Conservation (phyloP, 2,113 vertebrate species). For the Scomber japonicus region DNA sequence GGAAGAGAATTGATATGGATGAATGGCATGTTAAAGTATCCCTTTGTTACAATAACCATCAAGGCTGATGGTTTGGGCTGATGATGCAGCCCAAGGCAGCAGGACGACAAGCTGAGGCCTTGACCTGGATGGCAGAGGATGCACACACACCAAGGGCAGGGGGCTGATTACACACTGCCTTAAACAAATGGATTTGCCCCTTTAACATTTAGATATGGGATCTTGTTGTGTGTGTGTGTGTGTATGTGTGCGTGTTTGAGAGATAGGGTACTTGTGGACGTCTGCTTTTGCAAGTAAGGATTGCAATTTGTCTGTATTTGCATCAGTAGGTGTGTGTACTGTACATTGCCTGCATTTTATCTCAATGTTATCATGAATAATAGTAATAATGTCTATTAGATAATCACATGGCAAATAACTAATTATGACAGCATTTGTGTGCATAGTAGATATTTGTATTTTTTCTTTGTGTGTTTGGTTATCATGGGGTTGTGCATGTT, state of each 20-base stretch:
- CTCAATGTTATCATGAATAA: conserved; percentile 12
- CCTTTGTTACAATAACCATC: conserved; percentile 85
- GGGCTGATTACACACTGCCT: conserved; percentile 75
- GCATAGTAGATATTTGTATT: conserved; percentile 7
- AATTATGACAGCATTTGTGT: conserved; percentile 38
- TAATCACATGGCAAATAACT: conserved; percentile 43
- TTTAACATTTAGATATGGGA: conserved; percentile 72
- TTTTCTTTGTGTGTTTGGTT: conserved; percentile 32
- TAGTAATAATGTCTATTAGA: conserved; percentile 35
- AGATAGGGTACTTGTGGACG: conserved; percentile 30
- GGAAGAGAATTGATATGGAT: conserved; percentile 81
- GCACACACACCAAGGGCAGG: conserved; percentile 69
- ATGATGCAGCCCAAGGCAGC: conserved; percentile 81
- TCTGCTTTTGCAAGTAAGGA: conserved; percentile 40
- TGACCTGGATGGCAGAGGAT: conserved; percentile 75
- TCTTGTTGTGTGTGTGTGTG: conserved; percentile 32
- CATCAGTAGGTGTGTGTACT: conserved; percentile 22
- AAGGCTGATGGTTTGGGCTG: conserved; percentile 80
- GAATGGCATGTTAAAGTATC: conserved; percentile 79
- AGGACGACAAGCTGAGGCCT: conserved; percentile 77
- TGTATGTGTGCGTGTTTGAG: conserved; percentile 18
- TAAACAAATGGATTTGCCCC: conserved; percentile 78
- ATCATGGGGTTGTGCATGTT: conserved; percentile 29
- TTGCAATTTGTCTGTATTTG: conserved; percentile 41
- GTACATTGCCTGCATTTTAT: conserved; percentile 13